Evolutionary conservation across 37 sponge, comb jelly and placozoan species (phyloP).

Genomic region (Hormiphora californensis): DNA sequence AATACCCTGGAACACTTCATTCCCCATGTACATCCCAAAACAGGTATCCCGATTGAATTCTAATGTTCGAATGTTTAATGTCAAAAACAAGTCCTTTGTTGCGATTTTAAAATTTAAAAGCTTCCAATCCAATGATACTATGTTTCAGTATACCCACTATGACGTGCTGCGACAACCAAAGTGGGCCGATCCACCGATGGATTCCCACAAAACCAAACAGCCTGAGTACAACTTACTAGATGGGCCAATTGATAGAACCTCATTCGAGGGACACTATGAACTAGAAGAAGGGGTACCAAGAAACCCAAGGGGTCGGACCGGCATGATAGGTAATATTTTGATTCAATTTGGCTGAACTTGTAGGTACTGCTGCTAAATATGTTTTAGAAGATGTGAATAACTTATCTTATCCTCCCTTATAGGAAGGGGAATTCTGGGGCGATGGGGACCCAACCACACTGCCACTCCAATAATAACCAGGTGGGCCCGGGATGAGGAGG

Average conservation of each 20-base stretch:
- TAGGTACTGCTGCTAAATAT: no score
- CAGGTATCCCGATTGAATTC: not conserved
- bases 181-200: conserved; percentile 49
- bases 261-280: conserved; percentile 25
- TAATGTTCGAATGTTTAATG: not conserved
- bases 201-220: not conserved
- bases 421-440: conserved; percentile 34
- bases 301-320: conserved; percentile 28
- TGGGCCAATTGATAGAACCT: not conserved
- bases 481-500: not conserved
- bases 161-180: conserved; percentile 1
- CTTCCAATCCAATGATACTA: no score
- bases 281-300: conserved; percentile 31
- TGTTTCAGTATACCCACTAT: conserved; percentile 36
- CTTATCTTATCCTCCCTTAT: not conserved
- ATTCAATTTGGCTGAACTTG: no score
- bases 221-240: conserved; percentile 30
- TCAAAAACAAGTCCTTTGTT: not conserved
- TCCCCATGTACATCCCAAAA: conserved; percentile 16
- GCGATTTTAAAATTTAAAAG: no score
- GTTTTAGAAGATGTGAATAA: no score
- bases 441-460: conserved; percentile 54
- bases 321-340: conserved; percentile 33
- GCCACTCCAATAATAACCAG: conserved; percentile 44
- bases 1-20: conserved; percentile 29